Percentiles rank a stretch among this genome's conserved stretches.
Conservation (phyloP, 2,113 vertebrate genomes). For the Myotis yumanensis region DNA sequence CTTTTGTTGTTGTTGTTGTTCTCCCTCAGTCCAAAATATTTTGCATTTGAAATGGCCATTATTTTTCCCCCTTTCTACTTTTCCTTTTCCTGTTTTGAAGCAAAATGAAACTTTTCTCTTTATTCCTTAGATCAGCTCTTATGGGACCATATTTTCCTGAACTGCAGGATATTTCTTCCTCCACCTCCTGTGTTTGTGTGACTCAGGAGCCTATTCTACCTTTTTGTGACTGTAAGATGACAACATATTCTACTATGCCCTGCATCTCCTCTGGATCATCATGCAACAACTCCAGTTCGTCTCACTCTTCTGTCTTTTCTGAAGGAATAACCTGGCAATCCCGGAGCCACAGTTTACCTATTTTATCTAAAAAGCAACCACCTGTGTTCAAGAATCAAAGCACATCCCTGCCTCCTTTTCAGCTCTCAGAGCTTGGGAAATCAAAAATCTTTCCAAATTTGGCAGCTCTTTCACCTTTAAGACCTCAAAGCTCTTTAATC, state of each 20-base stretch:
- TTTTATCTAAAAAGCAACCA: background rate
- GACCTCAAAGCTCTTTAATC: conserved; percentile 23
- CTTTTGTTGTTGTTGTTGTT: background rate
- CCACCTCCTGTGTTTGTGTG: conserved; percentile 13
- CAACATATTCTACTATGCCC: background rate
- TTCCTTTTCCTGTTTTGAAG: conserved; percentile 12
- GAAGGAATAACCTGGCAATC: conserved; percentile 43
- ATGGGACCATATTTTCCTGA: background rate
- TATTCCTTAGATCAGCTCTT: conserved; percentile 64
- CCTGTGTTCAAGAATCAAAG: background rate
- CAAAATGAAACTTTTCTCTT: conserved; percentile 58
- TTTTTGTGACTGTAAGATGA: conserved; percentile 25
- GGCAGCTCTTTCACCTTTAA: conserved; percentile 36
- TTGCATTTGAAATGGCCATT: conserved; percentile 32
- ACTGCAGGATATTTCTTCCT: conserved; percentile 38
- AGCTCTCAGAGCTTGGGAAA: background rate
- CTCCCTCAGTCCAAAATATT: conserved; percentile 32
- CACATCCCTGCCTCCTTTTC: conserved; percentile 26
- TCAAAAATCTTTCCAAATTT: conserved; percentile 47
- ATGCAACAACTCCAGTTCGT: background rate
- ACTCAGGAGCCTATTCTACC: conserved; percentile 13
- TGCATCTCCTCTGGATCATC: conserved; percentile 46
- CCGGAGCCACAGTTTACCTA: conserved; percentile 15
- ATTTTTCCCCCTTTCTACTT: background rate
- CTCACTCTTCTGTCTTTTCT: conserved; percentile 34